Percentiles rank a stretch among this genome's conserved stretches.
Evolutionary conservation across 1,140 invertebrate genomes (phyloP).

Genomic region (Ips nitidus): DNA sequence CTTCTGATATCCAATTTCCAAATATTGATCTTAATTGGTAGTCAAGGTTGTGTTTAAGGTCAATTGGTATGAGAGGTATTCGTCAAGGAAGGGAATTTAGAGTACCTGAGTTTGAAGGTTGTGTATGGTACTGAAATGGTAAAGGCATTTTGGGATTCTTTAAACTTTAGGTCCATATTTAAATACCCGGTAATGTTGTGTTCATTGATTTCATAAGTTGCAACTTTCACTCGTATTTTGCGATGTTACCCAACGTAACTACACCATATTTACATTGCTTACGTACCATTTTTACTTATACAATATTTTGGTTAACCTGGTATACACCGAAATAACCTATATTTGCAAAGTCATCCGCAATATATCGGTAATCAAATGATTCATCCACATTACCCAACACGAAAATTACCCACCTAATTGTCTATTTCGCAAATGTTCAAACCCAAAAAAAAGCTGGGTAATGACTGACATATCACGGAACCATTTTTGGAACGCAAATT

Average conservation of each 20-base stretch:
- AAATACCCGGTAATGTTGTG: conserved; percentile 10
- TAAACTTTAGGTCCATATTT: not conserved
- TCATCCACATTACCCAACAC: too few species aligned
- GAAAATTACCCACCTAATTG: too few species aligned
- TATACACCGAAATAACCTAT: too few species aligned
- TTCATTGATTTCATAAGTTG: conserved; percentile 12
- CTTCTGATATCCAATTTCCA: not conserved
- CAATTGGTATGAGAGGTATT: not conserved
- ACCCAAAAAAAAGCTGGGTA: too few species aligned
- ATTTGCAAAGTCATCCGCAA: too few species aligned
- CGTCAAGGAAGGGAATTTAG: not conserved
- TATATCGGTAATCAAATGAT: too few species aligned
- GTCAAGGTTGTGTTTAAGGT: not conserved
- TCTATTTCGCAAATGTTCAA: too few species aligned
- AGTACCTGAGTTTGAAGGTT: too few species aligned
- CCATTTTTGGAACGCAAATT: too few species aligned
- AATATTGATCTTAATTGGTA: not conserved
- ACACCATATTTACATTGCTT: conserved; percentile 5
- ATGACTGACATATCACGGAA: too few species aligned
- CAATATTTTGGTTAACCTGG: too few species aligned
- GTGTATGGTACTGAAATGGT: too few species aligned
- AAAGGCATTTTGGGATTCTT: not conserved
- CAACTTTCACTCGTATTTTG: conserved; percentile 25
- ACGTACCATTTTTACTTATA: not conserved
- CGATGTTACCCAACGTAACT: conserved; percentile 16